Evolutionary conservation across 2,888 invertebrate species (phyloP).

Genomic region (Thyatira batis): DNA sequence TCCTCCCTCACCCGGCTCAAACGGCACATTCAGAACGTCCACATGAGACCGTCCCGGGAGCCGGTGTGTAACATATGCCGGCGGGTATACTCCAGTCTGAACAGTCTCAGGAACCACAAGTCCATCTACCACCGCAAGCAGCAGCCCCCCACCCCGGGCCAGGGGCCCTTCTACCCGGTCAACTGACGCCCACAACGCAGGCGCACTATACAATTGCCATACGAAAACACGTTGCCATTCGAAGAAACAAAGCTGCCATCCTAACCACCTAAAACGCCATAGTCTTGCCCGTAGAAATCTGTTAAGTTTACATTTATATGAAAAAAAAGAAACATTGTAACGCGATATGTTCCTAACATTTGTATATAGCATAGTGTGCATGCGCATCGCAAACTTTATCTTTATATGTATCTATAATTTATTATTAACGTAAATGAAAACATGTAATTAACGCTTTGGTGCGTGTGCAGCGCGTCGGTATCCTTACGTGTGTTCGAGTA

Average conservation of each 20-base stretch:
- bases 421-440: constrained; percentile 52
- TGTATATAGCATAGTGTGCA: constrained; percentile 82
- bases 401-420: constrained; percentile 69
- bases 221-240: constrained; percentile 59
- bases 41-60: constrained; percentile 94
- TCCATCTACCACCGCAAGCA: constrained; percentile 96
- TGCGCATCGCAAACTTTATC: constrained; percentile 74
- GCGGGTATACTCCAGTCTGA: constrained; percentile 94
- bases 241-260: constrained; percentile 73
- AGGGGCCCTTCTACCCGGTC: constrained; percentile 73
- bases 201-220: constrained; percentile 23
- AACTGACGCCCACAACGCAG: constrained; percentile 65
- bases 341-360: constrained; percentile 81
- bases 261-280: constrained; percentile 78
- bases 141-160: constrained; percentile 75
- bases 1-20: constrained; percentile 93
- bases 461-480: constrained; percentile 53
- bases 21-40: constrained; percentile 95
- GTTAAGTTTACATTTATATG: constrained; percentile 71
- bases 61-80: constrained; percentile 96
- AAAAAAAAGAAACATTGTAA: constrained; percentile 49
- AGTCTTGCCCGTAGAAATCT: constrained; percentile 77
- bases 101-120: constrained; percentile 95
- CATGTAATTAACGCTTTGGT: constrained; percentile 52
- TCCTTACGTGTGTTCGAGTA: constrained; percentile 30